Evolutionary conservation across 1,140 invertebrate genomes (phyloP), one percentile per base, ranked within the genome.

Genomic region (Patella vulgata): DNA sequence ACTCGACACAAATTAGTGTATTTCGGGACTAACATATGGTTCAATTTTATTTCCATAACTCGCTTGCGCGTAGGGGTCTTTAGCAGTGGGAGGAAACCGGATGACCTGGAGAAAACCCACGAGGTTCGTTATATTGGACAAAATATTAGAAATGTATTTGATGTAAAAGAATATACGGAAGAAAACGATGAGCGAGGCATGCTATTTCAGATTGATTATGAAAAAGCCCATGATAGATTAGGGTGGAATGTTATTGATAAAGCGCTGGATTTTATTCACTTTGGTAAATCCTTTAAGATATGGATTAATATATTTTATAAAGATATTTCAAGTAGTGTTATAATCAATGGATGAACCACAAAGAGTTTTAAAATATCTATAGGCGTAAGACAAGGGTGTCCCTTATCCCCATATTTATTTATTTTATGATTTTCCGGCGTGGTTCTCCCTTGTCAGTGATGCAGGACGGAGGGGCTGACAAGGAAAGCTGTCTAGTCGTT

Each of bases 181-280:
- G 19, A 52, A 11, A 43, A n/a, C 25, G 25, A 53, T 30, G 11
- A 43, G 33, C 40, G 52, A 5, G 58, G 48, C 5, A 39, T 25
- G 21, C 52, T 60, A 6, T 14, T 60, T 17, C 51, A 43, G 5
- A 25, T 60, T 14, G 27, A 52, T 44, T 60, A 52, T 46, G 25
- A 19, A 33, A 60, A 60, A 23, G 58, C 58, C 17, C 52, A 51
- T 52, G 58, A 60, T 14, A 51, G 48, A n/a, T 11, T 60, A 12
- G 50, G 46, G 44, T 52, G 58, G 58, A 19, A 52, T 43, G 51
- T 52, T 33, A 52, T 60, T 23, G 19, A 42, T 33, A 46, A 6
- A 19, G 27, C 31, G 40, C 19, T 52, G 12, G 11, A 42, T n/a
- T 9, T 43, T 33, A 52, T 60, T 52, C 28, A 23, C 1, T 43